Conservation (phyloP, 2,113 vertebrate species). For the Otolemur garnettii region DNA sequence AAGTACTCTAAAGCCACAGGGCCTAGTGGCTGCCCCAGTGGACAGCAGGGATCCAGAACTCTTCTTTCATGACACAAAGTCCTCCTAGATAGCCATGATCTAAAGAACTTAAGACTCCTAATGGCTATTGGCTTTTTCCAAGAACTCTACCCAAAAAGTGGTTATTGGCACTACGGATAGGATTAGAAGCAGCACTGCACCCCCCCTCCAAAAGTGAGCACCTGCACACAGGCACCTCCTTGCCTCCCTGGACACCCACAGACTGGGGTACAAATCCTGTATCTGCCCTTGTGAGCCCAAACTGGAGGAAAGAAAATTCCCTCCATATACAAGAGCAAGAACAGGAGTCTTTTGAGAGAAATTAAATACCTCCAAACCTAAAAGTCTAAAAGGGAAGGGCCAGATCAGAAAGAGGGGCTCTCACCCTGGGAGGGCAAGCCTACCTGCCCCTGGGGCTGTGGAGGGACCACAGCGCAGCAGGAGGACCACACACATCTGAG, state of each 20-base stretch:
- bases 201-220: background rate
- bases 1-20: background rate
- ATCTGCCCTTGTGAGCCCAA: slow-evolving; percentile 2
- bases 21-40: background rate
- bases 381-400: background rate
- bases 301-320: slow-evolving; percentile 46
- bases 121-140: background rate
- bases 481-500: background rate
- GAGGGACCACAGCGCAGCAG: too few species aligned
- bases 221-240: background rate
- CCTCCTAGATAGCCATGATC: background rate
- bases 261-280: slow-evolving; percentile 6
- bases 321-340: background rate
- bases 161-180: background rate
- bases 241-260: background rate
- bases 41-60: background rate
- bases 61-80: background rate
- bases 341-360: background rate
- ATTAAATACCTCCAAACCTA: background rate
- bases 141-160: background rate
- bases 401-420: background rate
- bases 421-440: background rate
- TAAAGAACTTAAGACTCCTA: background rate
- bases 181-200: background rate
- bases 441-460: background rate